Base-by-base conservation (phyloP, 2,113 vertebrate genomes). In the Rhinoderma darwinii region DNA sequence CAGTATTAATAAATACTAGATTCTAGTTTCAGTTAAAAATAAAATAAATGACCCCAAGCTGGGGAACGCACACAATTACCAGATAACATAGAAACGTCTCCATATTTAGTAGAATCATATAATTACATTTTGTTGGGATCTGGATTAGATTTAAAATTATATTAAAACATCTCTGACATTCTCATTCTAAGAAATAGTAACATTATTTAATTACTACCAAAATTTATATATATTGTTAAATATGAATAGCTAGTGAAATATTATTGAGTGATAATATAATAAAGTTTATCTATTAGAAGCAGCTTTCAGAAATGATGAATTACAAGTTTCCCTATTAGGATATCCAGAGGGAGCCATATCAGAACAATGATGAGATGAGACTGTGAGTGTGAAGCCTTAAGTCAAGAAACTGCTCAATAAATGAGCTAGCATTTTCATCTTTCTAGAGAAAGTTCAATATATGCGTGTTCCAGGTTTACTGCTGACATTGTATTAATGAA, bases 231-330 rank as follows among this genome's bases (percentile, higher is more conserved):
- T 27, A 66, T 14, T 30, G 61, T 66, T 66, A 30, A 66, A 66
- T 61, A 66, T 66, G 61, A 66, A 66, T 30, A 27, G 12, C 61
- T 66, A 30, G n/a, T 66, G 61, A 30, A 66, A 66, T 30, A 66
- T 66, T 66, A 47, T 47, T 12, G 61, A 66, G 61, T 4, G 9
- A 66, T 66, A 66, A 66, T 66, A 47, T 30, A 75, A 15, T 75
- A 75, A 27, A 75, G 39, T 75, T 37, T 75, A n/a, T 75, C 43
- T 27, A 47, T 27, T 75, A 47, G 25, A 75, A 75, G 47, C 73
- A 44, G 73, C 25, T 75, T 75, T 75, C 39, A 75, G 43, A 75
- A 75, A 44, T 75, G 73, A 75, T 75, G 41, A 75, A 44, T 75
- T 25, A 27, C 15, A 75, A 41, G 41, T 25, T 75, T 5, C 18